phyloP scores from a whole-genome alignment of 2,113 vertebrate genomes.

The Uria lomvia region DNA sequence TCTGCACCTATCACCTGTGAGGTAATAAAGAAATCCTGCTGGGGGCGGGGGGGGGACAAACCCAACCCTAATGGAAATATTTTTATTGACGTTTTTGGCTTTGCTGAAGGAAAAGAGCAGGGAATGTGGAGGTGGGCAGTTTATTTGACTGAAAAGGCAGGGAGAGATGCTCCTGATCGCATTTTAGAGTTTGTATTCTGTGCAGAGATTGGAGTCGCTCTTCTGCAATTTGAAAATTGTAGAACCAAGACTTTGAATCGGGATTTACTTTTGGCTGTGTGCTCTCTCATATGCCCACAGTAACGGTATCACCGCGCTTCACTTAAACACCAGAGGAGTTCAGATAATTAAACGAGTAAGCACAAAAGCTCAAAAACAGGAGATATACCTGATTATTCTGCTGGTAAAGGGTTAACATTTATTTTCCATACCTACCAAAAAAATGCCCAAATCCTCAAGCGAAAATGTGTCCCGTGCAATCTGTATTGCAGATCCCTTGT shows the following conservation, averaged over 20 bases:
- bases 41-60: too few relatives aligned
- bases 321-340: not conserved
- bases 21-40: not conserved
- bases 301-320: rapidly evolving
- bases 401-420: not conserved
- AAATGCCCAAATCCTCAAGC: not conserved
- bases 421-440: not conserved
- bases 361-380: not conserved
- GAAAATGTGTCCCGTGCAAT: not conserved
- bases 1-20: not conserved
- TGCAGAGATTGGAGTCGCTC: rapidly evolving
- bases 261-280: not conserved
- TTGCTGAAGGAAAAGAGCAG: not conserved
- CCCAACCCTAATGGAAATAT: not conserved
- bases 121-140: not conserved
- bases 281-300: not conserved
- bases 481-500: not conserved
- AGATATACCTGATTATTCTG: not conserved
- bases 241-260: rapidly evolving
- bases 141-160: not conserved
- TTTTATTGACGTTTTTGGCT: not conserved
- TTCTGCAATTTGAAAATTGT: rapidly evolving
- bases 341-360: not conserved
- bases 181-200: not conserved
- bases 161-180: not conserved